Evolutionary conservation across 2,113 vertebrate genomes (phyloP).

Genomic region (Chrysemys picta): DNA sequence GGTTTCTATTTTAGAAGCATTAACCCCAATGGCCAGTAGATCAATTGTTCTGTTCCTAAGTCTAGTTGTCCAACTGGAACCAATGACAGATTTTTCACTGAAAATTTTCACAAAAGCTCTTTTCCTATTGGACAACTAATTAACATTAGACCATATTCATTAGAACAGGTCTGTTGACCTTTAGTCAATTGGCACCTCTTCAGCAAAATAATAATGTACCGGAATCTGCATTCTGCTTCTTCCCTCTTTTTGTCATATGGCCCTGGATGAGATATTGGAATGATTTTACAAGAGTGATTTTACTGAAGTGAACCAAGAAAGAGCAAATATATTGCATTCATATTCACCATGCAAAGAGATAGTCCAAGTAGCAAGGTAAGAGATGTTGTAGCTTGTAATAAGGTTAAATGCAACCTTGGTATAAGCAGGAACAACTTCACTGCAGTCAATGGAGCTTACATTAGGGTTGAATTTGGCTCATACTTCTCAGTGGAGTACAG

Average conservation of each 20-base stretch:
- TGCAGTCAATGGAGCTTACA: neutral
- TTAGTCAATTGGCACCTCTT: neutral
- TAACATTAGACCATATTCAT: neutral
- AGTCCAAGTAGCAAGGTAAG: neutral
- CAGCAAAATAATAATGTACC: neutral
- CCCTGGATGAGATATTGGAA: neutral
- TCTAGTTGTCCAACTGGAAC: neutral
- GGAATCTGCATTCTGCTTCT: neutral
- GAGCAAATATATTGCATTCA: neutral
- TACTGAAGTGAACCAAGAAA: neutral
- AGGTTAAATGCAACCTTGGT: neutral
- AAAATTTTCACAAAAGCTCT: neutral
- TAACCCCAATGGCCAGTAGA: neutral
- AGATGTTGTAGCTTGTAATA: neutral
- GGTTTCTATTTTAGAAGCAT: neutral
- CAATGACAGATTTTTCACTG: neutral
- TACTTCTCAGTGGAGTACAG: neutral
- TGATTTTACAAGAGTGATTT: neutral
- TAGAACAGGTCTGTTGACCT: neutral
- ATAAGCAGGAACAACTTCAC: neutral
- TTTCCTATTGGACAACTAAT: neutral
- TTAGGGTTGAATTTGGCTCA: conserved; percentile 8
- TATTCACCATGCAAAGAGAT: neutral
- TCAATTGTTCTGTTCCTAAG: neutral
- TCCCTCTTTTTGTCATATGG: neutral